Percentiles rank a stretch among this genome's conserved stretches.
Conservation (phyloP, 2,113 vertebrate species). For the Crotalus viridis region DNA sequence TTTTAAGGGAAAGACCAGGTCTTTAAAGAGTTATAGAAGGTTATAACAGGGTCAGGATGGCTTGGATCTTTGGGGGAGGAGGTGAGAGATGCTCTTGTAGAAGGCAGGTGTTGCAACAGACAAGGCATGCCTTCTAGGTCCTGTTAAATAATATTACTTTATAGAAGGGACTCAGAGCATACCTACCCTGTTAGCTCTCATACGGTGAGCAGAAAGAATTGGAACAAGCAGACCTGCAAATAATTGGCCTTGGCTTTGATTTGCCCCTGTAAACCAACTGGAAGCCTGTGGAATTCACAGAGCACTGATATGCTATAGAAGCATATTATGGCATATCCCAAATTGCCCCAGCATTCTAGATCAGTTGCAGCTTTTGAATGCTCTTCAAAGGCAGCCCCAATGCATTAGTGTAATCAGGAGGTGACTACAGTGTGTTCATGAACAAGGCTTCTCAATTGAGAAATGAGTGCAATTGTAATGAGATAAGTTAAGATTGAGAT, state of each 20-base stretch:
- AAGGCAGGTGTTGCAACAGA: background rate
- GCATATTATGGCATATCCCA: background rate
- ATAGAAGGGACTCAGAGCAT: background rate
- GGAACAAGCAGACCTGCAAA: background rate
- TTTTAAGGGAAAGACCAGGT: background rate
- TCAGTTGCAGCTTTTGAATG: background rate
- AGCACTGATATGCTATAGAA: background rate
- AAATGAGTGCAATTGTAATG: background rate
- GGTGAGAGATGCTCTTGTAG: background rate
- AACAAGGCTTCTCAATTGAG: background rate
- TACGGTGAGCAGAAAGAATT: background rate
- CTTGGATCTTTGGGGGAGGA: background rate
- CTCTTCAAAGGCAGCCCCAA: background rate
- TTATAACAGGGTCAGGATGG: background rate
- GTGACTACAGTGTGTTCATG: background rate
- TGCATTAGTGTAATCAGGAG: background rate
- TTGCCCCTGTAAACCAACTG: background rate
- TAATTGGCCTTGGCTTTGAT: background rate
- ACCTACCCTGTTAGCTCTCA: background rate
- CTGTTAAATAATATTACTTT: background rate
- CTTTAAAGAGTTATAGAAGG: background rate
- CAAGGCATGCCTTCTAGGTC: background rate
- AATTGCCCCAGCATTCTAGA: background rate
- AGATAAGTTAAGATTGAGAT: no score
- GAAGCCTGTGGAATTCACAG: background rate